Base-by-base conservation (phyloP, 2,888 invertebrate species). In the Tachystola acroxantha region DNA sequence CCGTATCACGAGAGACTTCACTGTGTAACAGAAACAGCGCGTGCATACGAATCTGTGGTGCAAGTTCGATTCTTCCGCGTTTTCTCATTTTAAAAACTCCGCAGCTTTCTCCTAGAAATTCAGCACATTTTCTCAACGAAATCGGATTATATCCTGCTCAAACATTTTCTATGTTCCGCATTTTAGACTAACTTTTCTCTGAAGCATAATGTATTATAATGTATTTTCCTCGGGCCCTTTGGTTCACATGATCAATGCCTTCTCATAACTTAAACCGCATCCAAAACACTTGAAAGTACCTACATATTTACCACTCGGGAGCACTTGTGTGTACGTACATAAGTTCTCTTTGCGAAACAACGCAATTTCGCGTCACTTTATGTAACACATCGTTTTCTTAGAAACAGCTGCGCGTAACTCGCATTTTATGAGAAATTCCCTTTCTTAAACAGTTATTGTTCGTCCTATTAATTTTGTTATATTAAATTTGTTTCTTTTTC, bases 341-440 rank as follows among this genome's bases (percentile, higher is more conserved):
- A 58, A 63, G 61, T 64, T 69, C 58, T 53, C 59, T 62, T 57
- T 43, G 50, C 56, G 59, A 65, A 68, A 68, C 72, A 71, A 64
- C 66, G 70, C 66, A 73, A 74, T 73, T 70, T 67, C 53, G 46
- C 62, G 63, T 68, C 65, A 65, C 62, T 68, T 64, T 64, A 58
- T 57, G 57, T 59, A 57, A 58, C 64, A 64, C 55, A 55, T 57
- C 57, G 59, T 63, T 65, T 63, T 64, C 61, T 65, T 62, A 60
- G 57, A 55, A 55, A 58, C 63, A 60, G 54, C 46, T 52, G 47
- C 51, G 30, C 39, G 20, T 57, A 57, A 55, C 57, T 60, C 48
- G 38, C 45, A 37, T 53, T 63, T 63, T 65, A 67, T 60, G 64
- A 64, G 54, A 61, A 59, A 59, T 61, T 57, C 37, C 59, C 50